Conservation (phyloP, 2,888 invertebrate genomes). For the Sylvicola fuscatus region DNA sequence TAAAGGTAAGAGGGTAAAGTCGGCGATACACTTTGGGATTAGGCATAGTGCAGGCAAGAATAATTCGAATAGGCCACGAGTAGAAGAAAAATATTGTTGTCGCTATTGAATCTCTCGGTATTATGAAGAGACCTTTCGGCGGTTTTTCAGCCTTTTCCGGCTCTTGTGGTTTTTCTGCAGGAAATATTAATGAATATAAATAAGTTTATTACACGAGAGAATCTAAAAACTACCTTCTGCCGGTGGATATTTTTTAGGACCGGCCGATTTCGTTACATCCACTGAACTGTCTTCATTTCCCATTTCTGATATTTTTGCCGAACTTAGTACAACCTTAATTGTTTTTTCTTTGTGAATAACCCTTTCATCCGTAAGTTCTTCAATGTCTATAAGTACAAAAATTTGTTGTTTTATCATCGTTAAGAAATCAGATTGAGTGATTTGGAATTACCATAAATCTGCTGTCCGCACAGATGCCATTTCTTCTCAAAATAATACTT, state of each 20-base stretch:
- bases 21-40: constrained; percentile 33
- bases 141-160: constrained; percentile 1
- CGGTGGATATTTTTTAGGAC: no score
- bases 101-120: constrained; percentile 2
- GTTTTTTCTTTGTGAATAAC: no score
- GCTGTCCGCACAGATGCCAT: background rate
- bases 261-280: no score
- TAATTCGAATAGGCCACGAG: constrained; percentile 41
- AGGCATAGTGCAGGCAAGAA: constrained; percentile 43
- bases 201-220: no score
- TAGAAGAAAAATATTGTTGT: constrained; percentile 32
- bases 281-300: no score
- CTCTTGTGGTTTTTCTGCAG: background rate
- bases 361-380: no score
- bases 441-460: background rate
- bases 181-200: no score
- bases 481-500: background rate
- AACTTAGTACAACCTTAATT: no score
- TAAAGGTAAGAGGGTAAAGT: constrained; percentile 47
- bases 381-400: background rate
- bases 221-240: no score
- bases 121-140: constrained; percentile 1
- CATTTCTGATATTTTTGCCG: no score
- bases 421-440: background rate
- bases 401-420: background rate